phyloP scores from a whole-genome alignment of 1,140 invertebrate genomes.

The Drosophila nasuta region DNA sequence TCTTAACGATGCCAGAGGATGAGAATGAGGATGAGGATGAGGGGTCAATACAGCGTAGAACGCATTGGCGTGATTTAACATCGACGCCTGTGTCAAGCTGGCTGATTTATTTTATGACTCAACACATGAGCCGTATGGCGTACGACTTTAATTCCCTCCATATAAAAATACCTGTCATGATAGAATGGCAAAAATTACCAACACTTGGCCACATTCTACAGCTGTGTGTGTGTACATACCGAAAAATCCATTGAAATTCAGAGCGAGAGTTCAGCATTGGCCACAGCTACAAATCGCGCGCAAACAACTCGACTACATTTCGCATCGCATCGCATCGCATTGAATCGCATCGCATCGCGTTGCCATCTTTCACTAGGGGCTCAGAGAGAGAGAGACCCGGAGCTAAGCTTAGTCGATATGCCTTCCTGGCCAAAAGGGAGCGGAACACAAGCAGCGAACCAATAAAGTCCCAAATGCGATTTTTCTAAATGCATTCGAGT shows the following conservation, averaged over 20 bases:
- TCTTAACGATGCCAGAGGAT: neutral
- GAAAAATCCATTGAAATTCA: slow-evolving; percentile 72
- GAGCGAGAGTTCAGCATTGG: slow-evolving; percentile 66
- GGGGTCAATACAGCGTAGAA: slow-evolving; percentile 28
- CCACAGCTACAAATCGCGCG: slow-evolving; percentile 78
- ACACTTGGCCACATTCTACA: slow-evolving; percentile 39
- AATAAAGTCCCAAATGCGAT: slow-evolving; percentile 68
- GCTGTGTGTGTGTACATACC: slow-evolving; percentile 16
- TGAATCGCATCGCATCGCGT: slow-evolving; percentile 27
- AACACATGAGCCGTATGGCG: slow-evolving; percentile 58
- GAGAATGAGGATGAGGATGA: neutral
- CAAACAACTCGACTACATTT: slow-evolving; percentile 68
- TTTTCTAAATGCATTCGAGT: slow-evolving; percentile 77
- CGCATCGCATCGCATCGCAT: slow-evolving; percentile 34
- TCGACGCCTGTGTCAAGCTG: slow-evolving; percentile 73
- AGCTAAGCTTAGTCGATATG: slow-evolving; percentile 39
- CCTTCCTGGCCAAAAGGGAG: slow-evolving; percentile 1
- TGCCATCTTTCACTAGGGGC: slow-evolving; percentile 51
- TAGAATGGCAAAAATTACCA: slow-evolving; percentile 68
- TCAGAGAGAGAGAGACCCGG: slow-evolving; percentile 15
- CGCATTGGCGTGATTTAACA: slow-evolving; percentile 73
- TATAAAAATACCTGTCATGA: slow-evolving; percentile 75
- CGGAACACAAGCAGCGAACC: slow-evolving; percentile 10
- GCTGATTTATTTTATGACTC: slow-evolving; percentile 82
- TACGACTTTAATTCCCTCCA: slow-evolving; percentile 48